These are phyloP conservation scores for Dasyurus viverrinus DNA, from an alignment of 2,113 vertebrate genomes.

Conservation along the genomic window DNA sequence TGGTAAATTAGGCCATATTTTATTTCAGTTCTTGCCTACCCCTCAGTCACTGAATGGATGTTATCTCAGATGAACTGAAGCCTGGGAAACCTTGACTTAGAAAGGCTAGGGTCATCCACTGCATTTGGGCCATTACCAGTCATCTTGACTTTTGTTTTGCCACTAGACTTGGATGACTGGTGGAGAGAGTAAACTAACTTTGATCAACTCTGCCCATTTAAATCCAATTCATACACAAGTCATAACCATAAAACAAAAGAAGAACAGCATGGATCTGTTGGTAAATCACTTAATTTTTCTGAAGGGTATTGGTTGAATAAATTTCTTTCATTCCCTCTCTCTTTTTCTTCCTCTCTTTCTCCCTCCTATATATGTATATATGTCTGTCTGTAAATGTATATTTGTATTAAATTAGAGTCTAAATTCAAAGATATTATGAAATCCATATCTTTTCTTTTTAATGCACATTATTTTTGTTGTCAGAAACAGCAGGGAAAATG, in stretches of 20 bases:
- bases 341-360: not conserved
- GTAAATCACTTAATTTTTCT: not conserved
- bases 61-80: not conserved
- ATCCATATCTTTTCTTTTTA: slow-evolving; percentile 20
- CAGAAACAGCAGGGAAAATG: slow-evolving; percentile 34
- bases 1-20: not conserved
- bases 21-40: not conserved
- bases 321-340: not conserved
- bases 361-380: not conserved
- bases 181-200: not conserved
- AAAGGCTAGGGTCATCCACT: not conserved
- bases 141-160: not conserved
- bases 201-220: not conserved
- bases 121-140: not conserved
- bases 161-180: not conserved
- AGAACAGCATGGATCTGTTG: not conserved
- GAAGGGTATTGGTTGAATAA: not conserved
- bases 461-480: slow-evolving; percentile 51
- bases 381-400: not conserved
- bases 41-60: not conserved
- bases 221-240: not conserved
- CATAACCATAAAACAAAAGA: not conserved
- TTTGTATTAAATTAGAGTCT: not conserved
- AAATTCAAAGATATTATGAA: not conserved
- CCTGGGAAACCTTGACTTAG: not conserved